phyloP scores from a whole-genome alignment of 2,113 vertebrate species.

The Pongo pygmaeus region DNA sequence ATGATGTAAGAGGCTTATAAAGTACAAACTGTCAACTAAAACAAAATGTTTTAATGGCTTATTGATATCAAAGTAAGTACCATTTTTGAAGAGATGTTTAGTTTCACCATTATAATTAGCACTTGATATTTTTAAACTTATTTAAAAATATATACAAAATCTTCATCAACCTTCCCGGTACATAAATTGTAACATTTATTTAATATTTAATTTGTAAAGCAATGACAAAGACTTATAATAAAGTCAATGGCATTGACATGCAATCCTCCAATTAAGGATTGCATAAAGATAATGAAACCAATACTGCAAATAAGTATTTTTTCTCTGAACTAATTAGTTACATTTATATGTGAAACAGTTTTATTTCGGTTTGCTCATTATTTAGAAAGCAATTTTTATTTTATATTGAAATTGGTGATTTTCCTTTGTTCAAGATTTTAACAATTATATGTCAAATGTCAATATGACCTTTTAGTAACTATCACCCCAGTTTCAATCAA shows the following conservation, averaged over 20 bases:
- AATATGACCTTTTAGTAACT: background rate
- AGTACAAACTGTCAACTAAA: background rate
- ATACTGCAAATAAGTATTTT: constrained; percentile 58
- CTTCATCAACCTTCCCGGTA: constrained; percentile 14
- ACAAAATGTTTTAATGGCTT: background rate
- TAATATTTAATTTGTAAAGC: constrained; percentile 62
- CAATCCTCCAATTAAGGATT: constrained; percentile 69
- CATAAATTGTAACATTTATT: constrained; percentile 52
- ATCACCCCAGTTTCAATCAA: background rate
- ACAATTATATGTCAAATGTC: background rate
- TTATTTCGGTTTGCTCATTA: constrained; percentile 11
- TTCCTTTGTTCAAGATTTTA: background rate
- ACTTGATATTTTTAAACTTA: background rate
- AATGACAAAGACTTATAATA: constrained; percentile 47
- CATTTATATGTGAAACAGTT: constrained; percentile 70
- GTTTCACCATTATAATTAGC: background rate
- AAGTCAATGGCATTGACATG: constrained; percentile 59
- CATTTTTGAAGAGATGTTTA: background rate
- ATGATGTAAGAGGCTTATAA: background rate
- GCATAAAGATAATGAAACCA: constrained; percentile 70
- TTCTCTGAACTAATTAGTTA: constrained; percentile 65
- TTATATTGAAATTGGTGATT: background rate
- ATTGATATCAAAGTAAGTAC: background rate
- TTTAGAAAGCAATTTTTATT: background rate
- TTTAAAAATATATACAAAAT: constrained; percentile 14